Base-by-base conservation (phyloP, 2,888 invertebrate species). In the Hetaerina titia region DNA sequence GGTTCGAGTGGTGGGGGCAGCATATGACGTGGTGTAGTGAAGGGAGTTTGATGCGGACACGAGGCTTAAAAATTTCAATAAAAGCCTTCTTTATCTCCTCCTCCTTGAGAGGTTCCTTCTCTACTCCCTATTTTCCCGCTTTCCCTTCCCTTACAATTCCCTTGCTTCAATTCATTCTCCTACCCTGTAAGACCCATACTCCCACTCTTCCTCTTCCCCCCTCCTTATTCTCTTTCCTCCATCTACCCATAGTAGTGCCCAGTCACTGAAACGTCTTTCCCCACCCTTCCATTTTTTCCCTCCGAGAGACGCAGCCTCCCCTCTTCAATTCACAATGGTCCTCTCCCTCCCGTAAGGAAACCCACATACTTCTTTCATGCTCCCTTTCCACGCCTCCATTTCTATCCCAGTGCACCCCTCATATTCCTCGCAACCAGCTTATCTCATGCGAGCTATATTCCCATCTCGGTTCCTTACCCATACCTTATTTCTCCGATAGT, bases 1-100 rank as follows among this genome's bases (percentile, higher is more conserved):
- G 22, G 92, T 56, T 56, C 22, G 45, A 17, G 88, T 8, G 45
- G 15, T 19, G 19, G 89, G 89, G 88, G 45, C 6, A 69, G 9
- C 13, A 89, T 81, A 81, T 81, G 81, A 31, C 81, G 31, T 81
- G 9, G 25, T 81, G 89, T 56, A n/a, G 56, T n/a, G 74, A 45
- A 92, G 45, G 74, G 69, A 69, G 92, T 45, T 90, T 45, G 69
- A 92, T 69, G 92, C 74, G 92, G 90, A 90, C 90, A 90, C 64
- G 64, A 56, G 69, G 92, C 92, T 92, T 92, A 74, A 92, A 92
- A 92, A 92, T 92, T 92, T 92, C 92, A 92, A 92, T 92, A 92
- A 92, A 92, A 92, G 92, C 69, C 69, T 69, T 56, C 92, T 69
- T 56, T 92, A 92, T 92, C 74, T 90, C 45, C 45, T 81, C 92